Conservation (phyloP, 2,888 invertebrate species). For the Aradus depressus region DNA sequence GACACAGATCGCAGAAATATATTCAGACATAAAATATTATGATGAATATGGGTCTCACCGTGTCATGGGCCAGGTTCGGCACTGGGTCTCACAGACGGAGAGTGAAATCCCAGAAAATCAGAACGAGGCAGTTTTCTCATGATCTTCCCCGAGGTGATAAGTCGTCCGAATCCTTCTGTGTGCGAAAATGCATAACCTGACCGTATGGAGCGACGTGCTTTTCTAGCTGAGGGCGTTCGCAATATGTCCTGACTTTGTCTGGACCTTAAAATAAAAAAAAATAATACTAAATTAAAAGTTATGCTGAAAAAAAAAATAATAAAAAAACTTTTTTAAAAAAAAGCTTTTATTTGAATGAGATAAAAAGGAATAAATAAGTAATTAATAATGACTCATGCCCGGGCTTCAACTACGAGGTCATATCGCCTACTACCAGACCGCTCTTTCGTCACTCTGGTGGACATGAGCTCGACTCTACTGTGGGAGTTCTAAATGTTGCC, state of each 20-base stretch:
- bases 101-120: slow-evolving; percentile 22
- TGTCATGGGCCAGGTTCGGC: slow-evolving; percentile 19
- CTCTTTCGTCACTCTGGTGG: too few species aligned
- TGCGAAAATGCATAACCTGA: slow-evolving; percentile 98
- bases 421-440: too few species aligned
- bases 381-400: too few species aligned
- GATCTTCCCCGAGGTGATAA: slow-evolving; percentile 94
- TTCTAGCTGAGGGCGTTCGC: slow-evolving; percentile 75
- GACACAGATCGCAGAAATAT: too few species aligned
- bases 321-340: too few species aligned
- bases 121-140: slow-evolving; percentile 45
- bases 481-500: too few species aligned
- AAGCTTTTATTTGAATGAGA: too few species aligned
- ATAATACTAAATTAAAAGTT: neutral
- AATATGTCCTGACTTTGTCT: slow-evolving; percentile 65
- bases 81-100: slow-evolving; percentile 16
- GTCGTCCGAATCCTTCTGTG: slow-evolving; percentile 90
- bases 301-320: neutral
- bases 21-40: neutral
- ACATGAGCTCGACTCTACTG: too few species aligned
- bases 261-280: slow-evolving; percentile 37
- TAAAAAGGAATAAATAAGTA: too few species aligned
- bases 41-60: slow-evolving; percentile 4
- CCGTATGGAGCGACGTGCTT: slow-evolving; percentile 81
- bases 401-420: too few species aligned